Evolutionary conservation across 2,888 invertebrate species (phyloP), one percentile per base, ranked within the genome.

Genomic region (Muschampia plurimacula): DNA sequence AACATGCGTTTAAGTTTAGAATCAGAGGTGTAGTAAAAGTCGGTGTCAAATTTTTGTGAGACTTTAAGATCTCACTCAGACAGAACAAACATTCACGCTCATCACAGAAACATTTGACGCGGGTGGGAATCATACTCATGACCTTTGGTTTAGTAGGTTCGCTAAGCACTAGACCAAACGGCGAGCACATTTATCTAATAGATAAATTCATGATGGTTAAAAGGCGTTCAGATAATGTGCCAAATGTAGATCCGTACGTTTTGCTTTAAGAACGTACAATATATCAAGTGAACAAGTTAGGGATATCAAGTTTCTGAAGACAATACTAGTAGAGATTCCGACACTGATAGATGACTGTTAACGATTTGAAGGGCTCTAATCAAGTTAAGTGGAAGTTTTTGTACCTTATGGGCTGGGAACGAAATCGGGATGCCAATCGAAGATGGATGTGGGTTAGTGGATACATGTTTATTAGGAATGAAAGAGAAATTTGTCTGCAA

Each of bases 331-430:
- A 79, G 46, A 80, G 82, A 82, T 70, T 65, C 69, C 78, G 86
- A 84, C 86, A 86, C 83, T 87, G 88, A 88, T 87, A 76, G 85
- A 86, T 85, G 83, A 80, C 78, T 79, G 77, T 81, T 82, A 83
- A 83, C 81, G 82, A 82, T 83, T 80, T 78, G 75, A 78, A 76
- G 78, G 79, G 80, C 44, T 41, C 62, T 67, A 67, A 72, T 72
- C 72, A 72, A 76, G 70, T 71, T 74, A 72, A 77, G 69, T 69
- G 73, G 77, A 71, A 76, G 78, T 72, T 80, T 75, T 77, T 78
- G 77, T 81, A 78, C 65, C 76, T 74, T 78, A 82, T 77, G 80
- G 60, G 62, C 49, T 49, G 60, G 65, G 66, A 66, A 59, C 66
- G 12, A 57, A 71, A 39, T 15, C 59, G 32, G 71, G 36, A 60